Evolutionary conservation across 2,888 invertebrate species (phyloP), one percentile per base, ranked within the genome.

Genomic region (Acleris literana): DNA sequence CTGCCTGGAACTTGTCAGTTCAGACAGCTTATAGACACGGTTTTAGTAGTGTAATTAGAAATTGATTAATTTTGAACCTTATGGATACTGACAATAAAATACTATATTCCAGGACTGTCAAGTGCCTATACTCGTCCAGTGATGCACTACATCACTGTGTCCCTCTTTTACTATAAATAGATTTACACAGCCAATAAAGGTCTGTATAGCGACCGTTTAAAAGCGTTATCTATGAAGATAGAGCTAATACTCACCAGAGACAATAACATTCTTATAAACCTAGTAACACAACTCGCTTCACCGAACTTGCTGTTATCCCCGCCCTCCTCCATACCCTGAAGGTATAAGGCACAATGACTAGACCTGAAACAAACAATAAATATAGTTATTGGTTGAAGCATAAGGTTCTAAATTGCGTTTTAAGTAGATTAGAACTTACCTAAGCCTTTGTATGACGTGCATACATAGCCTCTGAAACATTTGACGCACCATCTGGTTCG

Each of bases 401-500:
- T 39, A 55, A 66, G 25, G 53, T 20, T 56, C 61, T 61, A 57
- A 54, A 60, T 44, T 51, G 39, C 11, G n/a, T 22, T 39, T 18
- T 5, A 39, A 6, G 53, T n/a, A 16, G 48, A 49, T 44, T 39
- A 29, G 17, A 51, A 76, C 76, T 81, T 86, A 95, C 95, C 96
- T 95, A 73, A 98, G 93, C 83, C 97, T 95, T 86, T 97, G 97
- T 87, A 99, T 97, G 70, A 98, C 98, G 86, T 98, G 98, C 86
- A 98, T 97, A 81, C 98, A 97, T 76, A 99, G 94, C 78, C 98
- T 94, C 89, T 98, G 98, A 92, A 98, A 98, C 97, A 99, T 98
- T 92, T 98, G 98, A 73, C 98, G 94, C 68, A 98, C 98, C 96
- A 98, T 98, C 89, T 98, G 98, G 93, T 98, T 98, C 43, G 98